Percentiles rank a stretch among this genome's conserved stretches.
phyloP scores from a whole-genome alignment of 2,113 vertebrate genomes.

The Sebastes schlegelii region DNA sequence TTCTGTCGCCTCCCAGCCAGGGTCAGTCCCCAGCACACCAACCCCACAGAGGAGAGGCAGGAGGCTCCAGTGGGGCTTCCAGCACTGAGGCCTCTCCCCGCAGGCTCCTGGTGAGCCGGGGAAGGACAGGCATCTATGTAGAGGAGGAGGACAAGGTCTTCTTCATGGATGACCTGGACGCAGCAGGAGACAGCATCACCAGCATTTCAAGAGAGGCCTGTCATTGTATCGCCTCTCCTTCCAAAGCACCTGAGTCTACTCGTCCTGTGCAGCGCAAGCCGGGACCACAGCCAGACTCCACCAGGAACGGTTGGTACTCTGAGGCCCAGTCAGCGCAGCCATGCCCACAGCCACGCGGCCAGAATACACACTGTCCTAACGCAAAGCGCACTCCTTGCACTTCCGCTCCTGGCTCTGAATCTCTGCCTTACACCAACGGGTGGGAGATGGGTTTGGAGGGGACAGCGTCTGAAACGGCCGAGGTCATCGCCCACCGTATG shows the following conservation, averaged over 20 bases:
- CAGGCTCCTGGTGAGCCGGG: constrained; percentile 60
- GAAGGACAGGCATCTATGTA: constrained; percentile 64
- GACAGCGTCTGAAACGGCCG: constrained; percentile 84
- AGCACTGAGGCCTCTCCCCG: constrained; percentile 87
- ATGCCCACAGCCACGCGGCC: constrained; percentile 66
- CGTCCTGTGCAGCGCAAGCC: constrained; percentile 43
- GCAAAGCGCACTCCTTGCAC: constrained; percentile 58
- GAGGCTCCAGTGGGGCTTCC: constrained; percentile 76
- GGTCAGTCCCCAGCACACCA: constrained; percentile 89
- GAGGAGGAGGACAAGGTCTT: constrained; percentile 93
- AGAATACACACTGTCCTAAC: constrained; percentile 75
- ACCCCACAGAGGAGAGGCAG: constrained; percentile 55
- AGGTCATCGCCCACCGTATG: constrained; percentile 94
- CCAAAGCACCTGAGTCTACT: constrained; percentile 69
- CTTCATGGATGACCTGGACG: constrained; percentile 96
- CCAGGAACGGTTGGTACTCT: constrained; percentile 77
- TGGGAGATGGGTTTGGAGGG: constrained; percentile 88
- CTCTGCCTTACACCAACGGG: constrained; percentile 86
- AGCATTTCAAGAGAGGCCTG: constrained; percentile 72
- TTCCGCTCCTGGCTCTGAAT: constrained; percentile 68
- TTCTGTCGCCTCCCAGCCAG: constrained; percentile 94
- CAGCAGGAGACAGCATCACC: constrained; percentile 78
- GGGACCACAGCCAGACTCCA: constrained; percentile 39
- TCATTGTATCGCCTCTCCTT: constrained; percentile 46
- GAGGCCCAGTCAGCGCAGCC: constrained; percentile 68